Base-by-base conservation (phyloP, 2,888 invertebrate genomes). In the Agapostemon virescens region DNA sequence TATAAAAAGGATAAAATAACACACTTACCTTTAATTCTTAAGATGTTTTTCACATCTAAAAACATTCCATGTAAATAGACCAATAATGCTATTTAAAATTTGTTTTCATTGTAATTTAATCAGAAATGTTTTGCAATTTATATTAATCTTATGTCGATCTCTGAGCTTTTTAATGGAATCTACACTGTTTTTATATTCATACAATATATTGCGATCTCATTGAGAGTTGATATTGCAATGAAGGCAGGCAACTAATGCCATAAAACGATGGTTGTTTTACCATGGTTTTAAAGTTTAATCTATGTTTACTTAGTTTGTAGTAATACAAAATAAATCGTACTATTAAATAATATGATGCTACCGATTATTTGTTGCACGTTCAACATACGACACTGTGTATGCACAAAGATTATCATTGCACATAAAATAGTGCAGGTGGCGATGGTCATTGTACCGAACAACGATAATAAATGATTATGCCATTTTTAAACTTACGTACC, bases 21-120 rank as follows among this genome's bases (percentile, higher is more conserved):
- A 7, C 17, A 30, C 30, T 58, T 17, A 7, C 30, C 20, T 45
- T 75, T 70, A 67, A 69, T 40, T 49, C 26, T 63, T 52, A 36
- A 26, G n/a, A 68, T 68, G 5, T 63, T 67, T 26, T 17, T 49
- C 67, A 61, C 36, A 15, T 26, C 20, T 66, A 49, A 38, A 30
- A 38, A 69, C 75, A 81, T 81, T 81, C 79, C 81, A 75, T 79
- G 74, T 81, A 75, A 75, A 79, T 79, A 68, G 36, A n/a, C 15
- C 30, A 15, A n/a, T 23, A 69, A 26, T 26, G 38, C 4, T 68
- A 33, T 20, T 6, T 66, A 36, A 6, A 74, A 40, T 42, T 7
- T 66, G 45, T 40, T 52, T 71, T 15, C 36, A 68, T 63, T 40
- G n/a, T 17, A 64, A 23, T 26, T n/a, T 26, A 26, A 55, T 26